Conservation (phyloP, 2,113 vertebrate genomes). For the Crotalus helleri region DNA sequence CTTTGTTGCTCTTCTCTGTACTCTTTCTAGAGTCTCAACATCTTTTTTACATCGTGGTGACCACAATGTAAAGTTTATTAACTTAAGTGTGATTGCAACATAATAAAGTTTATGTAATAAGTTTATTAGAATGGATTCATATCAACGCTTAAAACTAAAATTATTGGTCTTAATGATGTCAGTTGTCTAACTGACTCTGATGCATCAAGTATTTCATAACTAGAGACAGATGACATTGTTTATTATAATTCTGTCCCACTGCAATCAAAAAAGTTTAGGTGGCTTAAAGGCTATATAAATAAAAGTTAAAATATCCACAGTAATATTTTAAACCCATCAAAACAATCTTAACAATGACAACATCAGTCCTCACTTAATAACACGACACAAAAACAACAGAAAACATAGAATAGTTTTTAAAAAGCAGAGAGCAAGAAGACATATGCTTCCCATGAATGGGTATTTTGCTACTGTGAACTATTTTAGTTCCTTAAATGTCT, state of each 20-base stretch:
- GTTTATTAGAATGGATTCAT: not conserved
- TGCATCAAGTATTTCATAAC: not conserved
- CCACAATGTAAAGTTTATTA: too few species aligned
- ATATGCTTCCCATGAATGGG: not conserved
- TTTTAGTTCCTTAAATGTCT: not conserved
- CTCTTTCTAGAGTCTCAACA: too few species aligned
- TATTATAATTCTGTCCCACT: not conserved
- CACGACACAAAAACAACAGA: not conserved
- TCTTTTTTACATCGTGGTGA: too few species aligned
- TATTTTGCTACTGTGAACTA: not conserved
- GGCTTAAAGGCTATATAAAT: not conserved
- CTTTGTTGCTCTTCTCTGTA: too few species aligned
- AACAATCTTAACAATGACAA: not conserved
- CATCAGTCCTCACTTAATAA: not conserved
- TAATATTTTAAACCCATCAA: not conserved
- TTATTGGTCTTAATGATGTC: not conserved
- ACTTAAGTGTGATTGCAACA: too few species aligned
- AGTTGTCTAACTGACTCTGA: not conserved
- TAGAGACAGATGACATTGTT: not conserved
- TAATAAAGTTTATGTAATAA: too few species aligned
- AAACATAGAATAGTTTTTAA: not conserved
- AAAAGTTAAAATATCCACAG: not conserved
- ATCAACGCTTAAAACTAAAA: not conserved
- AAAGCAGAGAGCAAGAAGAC: not conserved
- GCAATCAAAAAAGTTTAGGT: not conserved